These are phyloP conservation scores for Brenthis hecate DNA, from an alignment of 2,888 invertebrate species.

Conservation along the genomic window DNA sequence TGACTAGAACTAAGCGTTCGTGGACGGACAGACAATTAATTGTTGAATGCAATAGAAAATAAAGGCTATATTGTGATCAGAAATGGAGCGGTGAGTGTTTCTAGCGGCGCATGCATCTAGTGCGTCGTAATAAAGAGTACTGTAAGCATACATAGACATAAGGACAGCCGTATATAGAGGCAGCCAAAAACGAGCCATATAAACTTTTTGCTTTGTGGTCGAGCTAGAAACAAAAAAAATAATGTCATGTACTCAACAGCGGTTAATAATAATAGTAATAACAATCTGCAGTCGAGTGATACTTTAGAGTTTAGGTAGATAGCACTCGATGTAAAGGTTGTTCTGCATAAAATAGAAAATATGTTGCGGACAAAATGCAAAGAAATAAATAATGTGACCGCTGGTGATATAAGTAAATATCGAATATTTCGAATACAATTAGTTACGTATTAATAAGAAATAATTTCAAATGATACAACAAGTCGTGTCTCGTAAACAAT, in stretches of 20 bases:
- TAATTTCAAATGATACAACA: constrained; percentile 52
- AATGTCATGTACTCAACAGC: constrained; percentile 69
- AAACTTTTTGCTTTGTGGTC: constrained; percentile 79
- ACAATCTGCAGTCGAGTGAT: constrained; percentile 40
- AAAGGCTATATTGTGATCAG: constrained; percentile 44
- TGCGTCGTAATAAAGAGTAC: constrained; percentile 66
- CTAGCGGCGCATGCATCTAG: constrained; percentile 68
- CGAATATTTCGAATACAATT: constrained; percentile 46
- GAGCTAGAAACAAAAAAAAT: constrained; percentile 78
- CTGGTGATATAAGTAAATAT: constrained; percentile 53
- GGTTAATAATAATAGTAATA: constrained; percentile 50
- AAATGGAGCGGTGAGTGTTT: constrained; percentile 49
- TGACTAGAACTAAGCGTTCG: constrained; percentile 51
- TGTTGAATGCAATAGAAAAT: constrained; percentile 49
- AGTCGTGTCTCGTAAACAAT: constrained; percentile 61
- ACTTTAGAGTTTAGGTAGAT: background rate
- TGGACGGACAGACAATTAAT: constrained; percentile 66
- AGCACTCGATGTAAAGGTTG: constrained; percentile 27
- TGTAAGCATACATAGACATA: constrained; percentile 81
- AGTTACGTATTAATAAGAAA: constrained; percentile 46
- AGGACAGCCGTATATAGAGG: constrained; percentile 80
- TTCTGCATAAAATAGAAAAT: constrained; percentile 36
- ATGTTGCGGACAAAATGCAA: constrained; percentile 58
- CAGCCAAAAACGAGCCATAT: constrained; percentile 82
- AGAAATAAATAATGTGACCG: constrained; percentile 65